A percentile compares a stretch with the other conserved stretches of the same genome.
Evolutionary conservation across 1,140 invertebrate genomes (phyloP).

Genomic region (Saccostrea echinata): DNA sequence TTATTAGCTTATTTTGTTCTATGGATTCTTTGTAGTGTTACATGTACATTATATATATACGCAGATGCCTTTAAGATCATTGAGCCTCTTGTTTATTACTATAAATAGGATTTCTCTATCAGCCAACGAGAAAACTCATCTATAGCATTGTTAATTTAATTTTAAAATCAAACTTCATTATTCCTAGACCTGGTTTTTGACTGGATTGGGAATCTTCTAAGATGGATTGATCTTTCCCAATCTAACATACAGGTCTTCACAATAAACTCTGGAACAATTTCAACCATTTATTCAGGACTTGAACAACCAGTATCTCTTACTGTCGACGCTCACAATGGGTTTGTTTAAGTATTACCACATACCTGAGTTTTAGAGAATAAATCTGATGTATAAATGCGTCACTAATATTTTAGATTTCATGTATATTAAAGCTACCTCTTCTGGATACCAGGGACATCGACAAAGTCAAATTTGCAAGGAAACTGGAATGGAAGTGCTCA

Average conservation of each 20-base stretch:
- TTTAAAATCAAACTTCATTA: too few relatives aligned
- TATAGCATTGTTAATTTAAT: too few relatives aligned
- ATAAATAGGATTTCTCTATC: too few relatives aligned
- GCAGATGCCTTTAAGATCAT: too few relatives aligned
- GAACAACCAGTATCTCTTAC: not conserved
- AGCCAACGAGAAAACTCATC: too few relatives aligned
- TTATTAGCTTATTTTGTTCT: too few relatives aligned
- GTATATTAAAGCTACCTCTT: not conserved
- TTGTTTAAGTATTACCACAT: not conserved
- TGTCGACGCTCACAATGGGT: not conserved
- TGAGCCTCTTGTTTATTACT: too few relatives aligned
- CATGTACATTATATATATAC: too few relatives aligned
- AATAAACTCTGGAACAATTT: not conserved
- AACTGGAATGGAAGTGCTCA: not conserved
- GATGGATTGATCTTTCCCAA: not conserved
- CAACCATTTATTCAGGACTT: not conserved
- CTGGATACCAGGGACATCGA: not conserved
- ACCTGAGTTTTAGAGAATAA: too few relatives aligned
- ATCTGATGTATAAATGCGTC: too few relatives aligned
- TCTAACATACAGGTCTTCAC: not conserved
- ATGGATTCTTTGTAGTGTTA: too few relatives aligned
- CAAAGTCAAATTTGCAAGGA: not conserved
- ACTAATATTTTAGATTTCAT: not conserved
- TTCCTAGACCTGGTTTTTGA: not conserved
- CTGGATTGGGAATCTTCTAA: not conserved